A percentile compares a stretch with the other conserved stretches of the same genome.
These are phyloP conservation scores for Edolisoma coerulescens DNA, from an alignment of 2,113 vertebrate genomes.

Conservation along the genomic window DNA sequence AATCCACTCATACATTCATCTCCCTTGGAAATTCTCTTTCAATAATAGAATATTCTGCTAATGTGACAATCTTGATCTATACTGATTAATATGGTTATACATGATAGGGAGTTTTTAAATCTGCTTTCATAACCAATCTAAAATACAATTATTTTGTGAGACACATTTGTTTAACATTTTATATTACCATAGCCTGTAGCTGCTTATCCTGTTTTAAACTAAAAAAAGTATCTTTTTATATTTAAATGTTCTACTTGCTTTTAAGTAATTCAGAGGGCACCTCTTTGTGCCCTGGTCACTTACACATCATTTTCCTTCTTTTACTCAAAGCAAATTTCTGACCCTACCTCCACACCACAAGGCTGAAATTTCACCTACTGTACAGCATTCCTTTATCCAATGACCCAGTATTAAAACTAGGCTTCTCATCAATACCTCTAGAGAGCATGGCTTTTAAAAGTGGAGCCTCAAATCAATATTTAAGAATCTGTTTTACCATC, in stretches of 20 bases:
- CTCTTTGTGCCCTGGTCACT: background rate
- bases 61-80: background rate
- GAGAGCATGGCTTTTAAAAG: slow-evolving; percentile 15
- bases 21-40: background rate
- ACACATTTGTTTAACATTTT: background rate
- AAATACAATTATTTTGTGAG: background rate
- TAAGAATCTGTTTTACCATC: slow-evolving; percentile 57
- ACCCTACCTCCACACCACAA: background rate
- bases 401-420: background rate
- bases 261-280: background rate
- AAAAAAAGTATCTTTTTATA: background rate
- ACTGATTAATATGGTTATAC: background rate
- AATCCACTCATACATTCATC: background rate
- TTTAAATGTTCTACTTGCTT: background rate
- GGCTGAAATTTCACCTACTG: background rate
- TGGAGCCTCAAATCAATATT: slow-evolving; percentile 34
- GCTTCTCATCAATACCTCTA: slow-evolving; percentile 20
- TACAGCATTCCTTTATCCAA: background rate
- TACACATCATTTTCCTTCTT: background rate
- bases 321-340: background rate
- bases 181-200: background rate
- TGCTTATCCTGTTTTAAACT: background rate
- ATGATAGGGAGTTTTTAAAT: background rate
- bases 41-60: background rate
- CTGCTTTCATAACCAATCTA: background rate